These are phyloP conservation scores for Hermatobates lingyangjiaoensis DNA, from an alignment of 1,140 invertebrate genomes.

Conservation along the genomic window DNA sequence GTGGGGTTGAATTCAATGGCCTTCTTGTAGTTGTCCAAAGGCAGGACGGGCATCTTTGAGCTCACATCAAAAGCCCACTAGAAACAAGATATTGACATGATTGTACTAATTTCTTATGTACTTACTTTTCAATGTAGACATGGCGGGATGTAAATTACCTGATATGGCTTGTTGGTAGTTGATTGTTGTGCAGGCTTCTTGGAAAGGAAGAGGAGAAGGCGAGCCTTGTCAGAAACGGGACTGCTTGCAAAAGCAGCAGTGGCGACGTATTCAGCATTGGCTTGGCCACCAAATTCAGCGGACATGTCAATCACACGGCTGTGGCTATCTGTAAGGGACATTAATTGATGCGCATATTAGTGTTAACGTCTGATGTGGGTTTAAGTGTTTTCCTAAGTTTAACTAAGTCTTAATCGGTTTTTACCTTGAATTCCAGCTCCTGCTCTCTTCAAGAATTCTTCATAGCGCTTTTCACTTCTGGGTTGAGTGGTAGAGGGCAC, in stretches of 20 bases:
- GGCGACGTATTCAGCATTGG: slow-evolving; percentile 25
- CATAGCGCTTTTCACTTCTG: slow-evolving; percentile 26
- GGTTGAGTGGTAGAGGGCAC: slow-evolving; percentile 8
- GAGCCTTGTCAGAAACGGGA: slow-evolving; percentile 29
- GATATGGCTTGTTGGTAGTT: slow-evolving; percentile 13
- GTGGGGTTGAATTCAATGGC: slow-evolving; percentile 29
- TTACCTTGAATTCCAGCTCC: slow-evolving; percentile 25
- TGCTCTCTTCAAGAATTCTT: slow-evolving; percentile 29
- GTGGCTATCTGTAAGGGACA: slow-evolving; percentile 21
- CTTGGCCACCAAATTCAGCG: slow-evolving; percentile 27
- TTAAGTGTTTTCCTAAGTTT: too few species aligned
- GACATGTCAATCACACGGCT: slow-evolving; percentile 30
- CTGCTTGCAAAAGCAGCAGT: slow-evolving; percentile 31
- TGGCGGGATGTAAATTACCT: too few species aligned
- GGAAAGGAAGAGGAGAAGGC: slow-evolving; percentile 25
- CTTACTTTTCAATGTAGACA: too few species aligned
- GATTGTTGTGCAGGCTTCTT: slow-evolving; percentile 19
- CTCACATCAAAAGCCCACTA: too few species aligned
- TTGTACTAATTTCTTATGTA: too few species aligned
- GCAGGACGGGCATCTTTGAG: slow-evolving; percentile 23
- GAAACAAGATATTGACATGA: too few species aligned
- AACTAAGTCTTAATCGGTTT: too few species aligned
- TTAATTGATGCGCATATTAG: too few species aligned
- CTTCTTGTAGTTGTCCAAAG: slow-evolving; percentile 29
- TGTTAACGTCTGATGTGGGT: too few species aligned